These are phyloP conservation scores for Rhynchophorus ferrugineus DNA, from an alignment of 1,140 invertebrate species.

Conservation along the genomic window DNA sequence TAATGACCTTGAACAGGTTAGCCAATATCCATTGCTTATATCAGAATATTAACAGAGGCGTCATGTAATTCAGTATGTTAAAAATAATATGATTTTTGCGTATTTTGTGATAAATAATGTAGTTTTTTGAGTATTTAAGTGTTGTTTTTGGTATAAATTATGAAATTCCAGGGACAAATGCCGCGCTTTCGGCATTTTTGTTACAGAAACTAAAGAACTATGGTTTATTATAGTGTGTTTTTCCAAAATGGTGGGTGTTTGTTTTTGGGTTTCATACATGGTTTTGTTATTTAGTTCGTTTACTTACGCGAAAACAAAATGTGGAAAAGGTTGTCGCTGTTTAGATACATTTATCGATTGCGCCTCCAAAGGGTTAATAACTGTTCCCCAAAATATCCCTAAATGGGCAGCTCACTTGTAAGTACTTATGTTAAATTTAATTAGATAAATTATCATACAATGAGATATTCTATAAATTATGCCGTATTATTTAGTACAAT, in stretches of 20 bases:
- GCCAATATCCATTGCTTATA: neutral
- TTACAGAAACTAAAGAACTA: conserved; percentile 28
- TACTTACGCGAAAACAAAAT: conserved; percentile 41
- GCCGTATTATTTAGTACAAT: conserved; percentile 4
- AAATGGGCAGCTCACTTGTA: conserved; percentile 55
- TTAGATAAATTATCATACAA: conserved; percentile 36
- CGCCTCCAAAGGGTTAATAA: conserved; percentile 49
- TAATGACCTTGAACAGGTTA: too few species aligned
- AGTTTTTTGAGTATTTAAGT: neutral
- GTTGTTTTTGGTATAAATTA: conserved; percentile 5
- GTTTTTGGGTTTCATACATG: conserved; percentile 35
- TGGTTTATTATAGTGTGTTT: conserved; percentile 33
- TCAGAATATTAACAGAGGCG: neutral
- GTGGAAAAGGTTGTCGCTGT: conserved; percentile 52
- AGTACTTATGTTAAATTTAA: conserved; percentile 33
- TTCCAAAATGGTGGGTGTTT: conserved; percentile 40
- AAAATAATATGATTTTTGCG: conserved; percentile 16
- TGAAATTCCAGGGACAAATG: conserved; percentile 3
- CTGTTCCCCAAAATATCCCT: conserved; percentile 49
- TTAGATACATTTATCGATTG: conserved; percentile 52
- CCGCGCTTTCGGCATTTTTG: conserved; percentile 7
- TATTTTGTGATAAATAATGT: conserved; percentile 10
- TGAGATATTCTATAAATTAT: conserved; percentile 16
- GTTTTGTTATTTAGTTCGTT: conserved; percentile 28
- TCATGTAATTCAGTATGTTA: conserved; percentile 21